A percentile compares a stretch with the other conserved stretches of the same genome.
phyloP scores from a whole-genome alignment of 2,113 vertebrate species.

The Vulpes vulpes region DNA sequence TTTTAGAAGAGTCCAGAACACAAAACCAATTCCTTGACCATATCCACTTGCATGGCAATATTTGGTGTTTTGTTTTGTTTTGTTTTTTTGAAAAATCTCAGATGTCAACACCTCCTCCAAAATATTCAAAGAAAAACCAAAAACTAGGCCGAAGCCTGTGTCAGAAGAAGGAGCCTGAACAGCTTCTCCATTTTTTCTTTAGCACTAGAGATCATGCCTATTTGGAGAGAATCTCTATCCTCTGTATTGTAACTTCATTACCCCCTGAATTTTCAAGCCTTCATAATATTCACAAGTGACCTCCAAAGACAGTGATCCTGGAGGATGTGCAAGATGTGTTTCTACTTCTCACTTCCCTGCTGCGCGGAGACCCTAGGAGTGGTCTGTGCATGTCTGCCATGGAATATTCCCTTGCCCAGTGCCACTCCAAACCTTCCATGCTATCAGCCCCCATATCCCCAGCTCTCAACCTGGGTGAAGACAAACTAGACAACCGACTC shows the following conservation, averaged over 20 bases:
- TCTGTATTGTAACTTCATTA: not conserved
- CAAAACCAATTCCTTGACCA: not conserved
- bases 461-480: not conserved
- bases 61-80: not conserved
- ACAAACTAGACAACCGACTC: accelerated
- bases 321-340: not conserved
- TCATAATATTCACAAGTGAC: not conserved
- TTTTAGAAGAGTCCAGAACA: not conserved
- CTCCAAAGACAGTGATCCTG: not conserved
- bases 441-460: not conserved
- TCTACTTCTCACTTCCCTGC: not conserved
- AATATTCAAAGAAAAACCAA: not conserved
- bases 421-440: accelerated
- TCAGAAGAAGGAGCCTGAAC: not conserved
- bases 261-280: not conserved
- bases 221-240: not conserved
- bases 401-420: not conserved
- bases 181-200: not conserved
- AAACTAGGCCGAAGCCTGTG: not conserved
- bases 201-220: not conserved
- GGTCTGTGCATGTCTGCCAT: not conserved
- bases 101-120: not conserved
- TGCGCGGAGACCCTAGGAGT: not conserved
- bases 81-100: not conserved
- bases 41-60: not conserved